Base-by-base conservation (phyloP, 2,888 invertebrate genomes). In the Agriopis marginaria region DNA sequence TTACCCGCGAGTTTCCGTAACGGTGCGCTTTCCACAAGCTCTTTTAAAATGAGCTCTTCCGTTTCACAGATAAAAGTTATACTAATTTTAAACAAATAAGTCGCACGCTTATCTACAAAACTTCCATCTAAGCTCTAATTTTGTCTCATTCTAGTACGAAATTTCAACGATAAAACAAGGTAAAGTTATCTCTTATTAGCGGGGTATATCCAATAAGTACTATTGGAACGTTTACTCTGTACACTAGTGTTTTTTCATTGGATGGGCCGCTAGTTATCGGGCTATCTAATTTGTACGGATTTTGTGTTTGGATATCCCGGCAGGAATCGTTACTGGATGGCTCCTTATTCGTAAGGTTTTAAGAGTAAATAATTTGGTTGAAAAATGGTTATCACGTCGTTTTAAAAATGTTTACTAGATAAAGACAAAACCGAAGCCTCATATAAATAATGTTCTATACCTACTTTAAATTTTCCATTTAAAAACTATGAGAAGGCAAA, bases 401-500 rank as follows among this genome's bases (percentile, higher is more conserved):
- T 45, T 12, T 23, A 23, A 1, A 23, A 23, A 23, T 23, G 0
- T n/a, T 39, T 40, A 7, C 40, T 40, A 61, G 61, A 39, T 54
- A 60, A 3, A 66, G 60, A 72, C 68, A 53, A 66, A 62, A 62
- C 40, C 63, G 62, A 58, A 63, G 44, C 54, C 9, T 1, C 42
- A 40, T 53, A 44, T 11, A 66, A 44, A 61, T 49, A 60, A 70
- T 49, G 23, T 53, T 56, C 70, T 66, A 74, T 56, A 77, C 75
- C 76, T 77, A 56, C 65, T 50, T n/a, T 10, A 64, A 72, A 68
- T 75, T 80, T 76, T 75, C 68, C 49, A 67, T 63, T 50, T 62
- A 71, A 78, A 62, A 74, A 66, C 72, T 72, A 76, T 67, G 61
- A 71, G 70, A 77, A 77, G 72, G 78, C 80, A 76, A 78, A 73